These are phyloP conservation scores for Mixornis gularis DNA, from an alignment of 2,113 vertebrate genomes.

Conservation along the genomic window DNA sequence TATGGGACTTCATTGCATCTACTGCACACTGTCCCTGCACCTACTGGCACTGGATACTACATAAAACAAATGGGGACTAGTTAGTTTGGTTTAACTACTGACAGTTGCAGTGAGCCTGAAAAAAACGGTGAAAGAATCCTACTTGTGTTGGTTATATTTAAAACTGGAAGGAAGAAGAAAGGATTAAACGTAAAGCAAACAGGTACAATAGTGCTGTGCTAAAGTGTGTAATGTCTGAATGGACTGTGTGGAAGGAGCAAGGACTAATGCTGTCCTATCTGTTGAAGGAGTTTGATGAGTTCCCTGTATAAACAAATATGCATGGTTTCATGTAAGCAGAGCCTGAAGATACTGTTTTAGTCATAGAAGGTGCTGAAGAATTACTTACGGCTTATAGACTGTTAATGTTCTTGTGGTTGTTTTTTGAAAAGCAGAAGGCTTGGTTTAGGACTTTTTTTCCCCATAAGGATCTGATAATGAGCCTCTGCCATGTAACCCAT, in stretches of 20 bases:
- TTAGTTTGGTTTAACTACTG: background rate
- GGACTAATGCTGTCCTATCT: background rate
- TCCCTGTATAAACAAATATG: background rate
- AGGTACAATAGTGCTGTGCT: background rate
- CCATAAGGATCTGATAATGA: background rate
- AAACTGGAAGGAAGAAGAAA: background rate
- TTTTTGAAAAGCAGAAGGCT: background rate
- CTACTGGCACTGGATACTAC: background rate
- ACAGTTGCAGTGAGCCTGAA: background rate
- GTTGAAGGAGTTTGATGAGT: background rate
- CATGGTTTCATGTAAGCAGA: background rate
- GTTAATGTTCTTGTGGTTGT: background rate
- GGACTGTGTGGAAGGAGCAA: background rate
- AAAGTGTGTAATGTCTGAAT: background rate
- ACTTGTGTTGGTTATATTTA: background rate
- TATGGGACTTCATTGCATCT: background rate
- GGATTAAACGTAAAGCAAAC: background rate
- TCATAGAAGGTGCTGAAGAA: background rate
- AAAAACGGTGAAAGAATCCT: background rate
- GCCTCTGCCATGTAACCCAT: background rate
- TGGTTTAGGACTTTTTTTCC: background rate
- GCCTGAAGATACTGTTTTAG: background rate
- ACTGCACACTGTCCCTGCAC: background rate
- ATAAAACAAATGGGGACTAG: background rate
- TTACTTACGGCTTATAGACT: background rate